These are phyloP conservation scores for Acronicta aceris DNA, from an alignment of 2,888 invertebrate genomes.

Conservation along the genomic window DNA sequence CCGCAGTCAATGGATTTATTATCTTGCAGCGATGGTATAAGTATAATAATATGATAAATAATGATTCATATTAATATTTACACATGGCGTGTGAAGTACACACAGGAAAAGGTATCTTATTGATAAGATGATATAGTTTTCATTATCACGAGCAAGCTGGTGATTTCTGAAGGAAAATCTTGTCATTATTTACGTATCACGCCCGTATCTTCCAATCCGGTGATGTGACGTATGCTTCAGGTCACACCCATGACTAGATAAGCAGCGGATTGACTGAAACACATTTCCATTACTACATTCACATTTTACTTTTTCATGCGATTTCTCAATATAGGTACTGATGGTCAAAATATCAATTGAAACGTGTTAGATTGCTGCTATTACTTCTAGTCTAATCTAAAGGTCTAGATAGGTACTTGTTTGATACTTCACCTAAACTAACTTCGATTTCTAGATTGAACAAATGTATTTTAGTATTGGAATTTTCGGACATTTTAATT, in stretches of 20 bases:
- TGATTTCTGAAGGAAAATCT: slow-evolving; percentile 30
- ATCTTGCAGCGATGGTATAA: slow-evolving; percentile 42
- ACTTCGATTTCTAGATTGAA: background rate
- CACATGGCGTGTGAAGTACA: slow-evolving; percentile 45
- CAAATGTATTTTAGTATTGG: background rate
- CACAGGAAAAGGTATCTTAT: slow-evolving; percentile 42
- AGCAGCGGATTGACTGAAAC: background rate
- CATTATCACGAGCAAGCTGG: slow-evolving; percentile 28
- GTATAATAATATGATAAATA: slow-evolving; percentile 51
- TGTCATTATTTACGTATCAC: slow-evolving; percentile 40
- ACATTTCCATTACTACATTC: background rate
- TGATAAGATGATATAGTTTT: slow-evolving; percentile 48
- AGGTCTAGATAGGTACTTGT: background rate
- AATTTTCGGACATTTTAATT: too few species aligned
- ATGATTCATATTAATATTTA: slow-evolving; percentile 59
- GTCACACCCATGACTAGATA: slow-evolving; percentile 43
- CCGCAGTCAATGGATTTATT: slow-evolving; percentile 55
- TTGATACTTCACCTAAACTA: background rate
- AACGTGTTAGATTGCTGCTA: too few species aligned
- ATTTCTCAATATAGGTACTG: too few species aligned
- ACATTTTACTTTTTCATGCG: too few species aligned
- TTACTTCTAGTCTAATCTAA: background rate
- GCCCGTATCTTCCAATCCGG: slow-evolving; percentile 34
- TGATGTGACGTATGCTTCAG: slow-evolving; percentile 41
- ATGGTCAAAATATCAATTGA: too few species aligned